phyloP scores from a whole-genome alignment of 2,797 vertebrate genomes.

The Acrossocheilus wenchowensis region DNA sequence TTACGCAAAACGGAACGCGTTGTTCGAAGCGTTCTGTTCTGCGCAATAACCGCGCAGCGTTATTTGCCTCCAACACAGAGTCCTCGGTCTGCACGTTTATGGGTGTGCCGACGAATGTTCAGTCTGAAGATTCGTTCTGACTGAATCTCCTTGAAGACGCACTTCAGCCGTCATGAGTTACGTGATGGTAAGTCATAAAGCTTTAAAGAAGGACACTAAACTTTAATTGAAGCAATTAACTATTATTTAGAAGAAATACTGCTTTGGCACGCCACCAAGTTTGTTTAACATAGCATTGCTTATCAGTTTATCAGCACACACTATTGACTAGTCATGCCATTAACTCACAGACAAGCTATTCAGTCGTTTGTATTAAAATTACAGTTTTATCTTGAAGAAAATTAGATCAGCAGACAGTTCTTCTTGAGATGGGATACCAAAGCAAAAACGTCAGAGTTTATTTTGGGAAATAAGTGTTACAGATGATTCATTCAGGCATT shows the following conservation, averaged over 20 bases:
- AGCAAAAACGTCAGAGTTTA: conserved; percentile 21
- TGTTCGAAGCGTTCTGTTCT: neutral
- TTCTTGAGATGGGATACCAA: neutral
- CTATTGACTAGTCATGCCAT: neutral
- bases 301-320: neutral
- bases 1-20: neutral
- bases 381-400: neutral
- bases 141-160: neutral
- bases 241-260: neutral
- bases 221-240: neutral
- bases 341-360: neutral
- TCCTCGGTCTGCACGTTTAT: neutral
- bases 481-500: neutral
- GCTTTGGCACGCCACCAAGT: conserved; percentile 18
- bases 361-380: neutral
- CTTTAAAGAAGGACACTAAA: neutral
- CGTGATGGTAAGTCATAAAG: conserved; percentile 50
- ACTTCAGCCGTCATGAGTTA: conserved; percentile 45
- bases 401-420: neutral
- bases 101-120: conserved; percentile 38
- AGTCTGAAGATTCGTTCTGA: neutral
- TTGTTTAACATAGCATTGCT: neutral
- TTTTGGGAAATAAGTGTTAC: neutral
- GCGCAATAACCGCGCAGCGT: conserved; percentile 18
- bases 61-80: neutral